Percentiles rank a stretch among this genome's conserved stretches.
These are phyloP conservation scores for Ardeotis arabs DNA, from an alignment of 2,113 vertebrate species.

Conservation along the genomic window DNA sequence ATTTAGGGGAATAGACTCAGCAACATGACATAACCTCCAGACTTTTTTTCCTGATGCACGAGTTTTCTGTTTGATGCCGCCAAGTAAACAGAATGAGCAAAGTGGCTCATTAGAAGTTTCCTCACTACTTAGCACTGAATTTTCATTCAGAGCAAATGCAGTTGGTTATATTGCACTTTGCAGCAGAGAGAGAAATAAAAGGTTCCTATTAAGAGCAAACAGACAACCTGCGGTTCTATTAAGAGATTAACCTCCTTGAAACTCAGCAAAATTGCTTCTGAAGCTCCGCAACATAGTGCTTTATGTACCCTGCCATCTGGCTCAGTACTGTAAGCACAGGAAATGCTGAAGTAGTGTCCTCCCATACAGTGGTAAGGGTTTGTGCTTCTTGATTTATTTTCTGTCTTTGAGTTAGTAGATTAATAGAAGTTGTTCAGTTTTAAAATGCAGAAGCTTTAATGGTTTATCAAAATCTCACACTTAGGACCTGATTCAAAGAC, in stretches of 20 bases:
- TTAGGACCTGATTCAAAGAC: not conserved
- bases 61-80: conserved; percentile 4
- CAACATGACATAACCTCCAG: not conserved
- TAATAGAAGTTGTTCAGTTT: not conserved
- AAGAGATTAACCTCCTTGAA: conserved; percentile 13
- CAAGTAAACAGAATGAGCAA: not conserved
- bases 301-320: not conserved
- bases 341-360: not conserved
- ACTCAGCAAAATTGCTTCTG: not conserved
- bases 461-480: not conserved
- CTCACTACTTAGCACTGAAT: not conserved
- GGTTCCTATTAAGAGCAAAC: not conserved
- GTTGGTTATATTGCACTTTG: conserved; percentile 2
- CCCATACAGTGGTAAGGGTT: not conserved
- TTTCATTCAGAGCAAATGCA: not conserved
- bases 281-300: not conserved
- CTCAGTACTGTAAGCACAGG: not conserved
- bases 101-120: conserved; percentile 28
- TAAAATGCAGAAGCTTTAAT: not conserved
- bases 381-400: not conserved
- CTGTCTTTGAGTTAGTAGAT: not conserved
- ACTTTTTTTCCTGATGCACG: not conserved
- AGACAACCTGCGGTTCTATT: conserved; percentile 1
- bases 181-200: conserved; percentile 7
- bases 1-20: not conserved